Percentiles rank a stretch among this genome's conserved stretches.
Evolutionary conservation across 2,797 vertebrate genomes (phyloP).

Genomic region (Clarias pachynema): DNA sequence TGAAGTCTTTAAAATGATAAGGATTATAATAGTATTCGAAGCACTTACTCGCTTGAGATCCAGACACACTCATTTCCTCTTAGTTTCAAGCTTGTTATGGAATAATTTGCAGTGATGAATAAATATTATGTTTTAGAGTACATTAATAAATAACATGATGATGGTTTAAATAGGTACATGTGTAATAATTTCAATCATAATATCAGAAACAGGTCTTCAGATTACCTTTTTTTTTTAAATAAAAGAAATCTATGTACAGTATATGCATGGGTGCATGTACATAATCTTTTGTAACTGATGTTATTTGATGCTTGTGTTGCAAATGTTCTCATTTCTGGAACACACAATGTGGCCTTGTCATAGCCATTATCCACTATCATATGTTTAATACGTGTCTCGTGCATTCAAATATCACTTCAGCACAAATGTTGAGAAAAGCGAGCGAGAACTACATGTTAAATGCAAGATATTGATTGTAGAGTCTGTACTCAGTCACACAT

Average conservation of each 20-base stretch:
- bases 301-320: neutral
- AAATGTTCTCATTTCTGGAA: neutral
- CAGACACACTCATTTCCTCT: neutral
- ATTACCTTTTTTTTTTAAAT: too few relatives aligned
- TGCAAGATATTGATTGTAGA: neutral
- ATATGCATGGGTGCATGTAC: neutral
- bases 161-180: neutral
- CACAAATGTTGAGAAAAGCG: neutral
- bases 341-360: neutral
- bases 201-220: neutral
- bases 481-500: neutral
- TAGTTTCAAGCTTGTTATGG: neutral
- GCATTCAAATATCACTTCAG: neutral
- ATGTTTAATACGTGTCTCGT: neutral
- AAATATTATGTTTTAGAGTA: neutral
- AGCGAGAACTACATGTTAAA: neutral
- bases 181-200: neutral
- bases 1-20: conserved; percentile 14
- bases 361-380: neutral
- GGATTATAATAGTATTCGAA: neutral
- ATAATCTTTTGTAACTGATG: neutral
- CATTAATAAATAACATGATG: neutral
- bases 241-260: too few relatives aligned
- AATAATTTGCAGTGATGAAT: neutral
- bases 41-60: neutral